Percentiles rank a stretch among this genome's conserved stretches.
These are phyloP conservation scores for Cynodonichthys magdalenae DNA, from an alignment of 2,797 vertebrate species.

Conservation along the genomic window DNA sequence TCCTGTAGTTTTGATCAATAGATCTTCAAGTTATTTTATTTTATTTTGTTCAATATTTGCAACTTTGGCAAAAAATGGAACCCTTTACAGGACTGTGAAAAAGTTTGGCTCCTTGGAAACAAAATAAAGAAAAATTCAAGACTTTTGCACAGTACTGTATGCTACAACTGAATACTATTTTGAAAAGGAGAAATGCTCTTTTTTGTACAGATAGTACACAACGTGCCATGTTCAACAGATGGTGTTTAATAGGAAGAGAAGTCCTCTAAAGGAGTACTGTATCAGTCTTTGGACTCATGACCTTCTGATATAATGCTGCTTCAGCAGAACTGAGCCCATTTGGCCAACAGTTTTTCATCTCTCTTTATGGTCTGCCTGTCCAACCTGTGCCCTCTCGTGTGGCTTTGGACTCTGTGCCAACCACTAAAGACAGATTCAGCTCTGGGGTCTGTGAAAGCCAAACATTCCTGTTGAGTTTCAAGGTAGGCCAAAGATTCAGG, in stretches of 20 bases:
- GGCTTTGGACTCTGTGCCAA: constrained; percentile 49
- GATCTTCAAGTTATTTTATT: too few relatives aligned
- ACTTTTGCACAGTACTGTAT: too few relatives aligned
- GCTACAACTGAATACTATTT: neutral
- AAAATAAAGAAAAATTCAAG: too few relatives aligned
- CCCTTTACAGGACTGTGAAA: too few relatives aligned
- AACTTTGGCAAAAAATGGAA: too few relatives aligned
- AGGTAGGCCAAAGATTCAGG: constrained; percentile 70
- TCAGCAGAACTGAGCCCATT: constrained; percentile 27
- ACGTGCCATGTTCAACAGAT: constrained; percentile 20
- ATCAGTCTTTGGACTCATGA: constrained; percentile 19
- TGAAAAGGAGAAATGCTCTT: constrained; percentile 1
- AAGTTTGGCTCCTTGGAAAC: too few relatives aligned
- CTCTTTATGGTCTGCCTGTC: constrained; percentile 31
- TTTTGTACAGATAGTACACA: constrained; percentile 4
- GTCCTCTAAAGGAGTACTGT: neutral
- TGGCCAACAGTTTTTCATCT: constrained; percentile 24
- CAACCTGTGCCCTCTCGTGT: constrained; percentile 42
- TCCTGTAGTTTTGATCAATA: too few relatives aligned
- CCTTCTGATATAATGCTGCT: constrained; percentile 30
- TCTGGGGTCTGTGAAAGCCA: constrained; percentile 58
- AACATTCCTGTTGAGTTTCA: constrained; percentile 69
- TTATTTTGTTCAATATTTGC: too few relatives aligned
- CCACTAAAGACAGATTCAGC: constrained; percentile 51
- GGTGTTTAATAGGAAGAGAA: constrained; percentile 14